Percentiles rank a stretch among this genome's conserved stretches.
Conservation (phyloP, 2,113 vertebrate genomes). For the Perca schrenkii region DNA sequence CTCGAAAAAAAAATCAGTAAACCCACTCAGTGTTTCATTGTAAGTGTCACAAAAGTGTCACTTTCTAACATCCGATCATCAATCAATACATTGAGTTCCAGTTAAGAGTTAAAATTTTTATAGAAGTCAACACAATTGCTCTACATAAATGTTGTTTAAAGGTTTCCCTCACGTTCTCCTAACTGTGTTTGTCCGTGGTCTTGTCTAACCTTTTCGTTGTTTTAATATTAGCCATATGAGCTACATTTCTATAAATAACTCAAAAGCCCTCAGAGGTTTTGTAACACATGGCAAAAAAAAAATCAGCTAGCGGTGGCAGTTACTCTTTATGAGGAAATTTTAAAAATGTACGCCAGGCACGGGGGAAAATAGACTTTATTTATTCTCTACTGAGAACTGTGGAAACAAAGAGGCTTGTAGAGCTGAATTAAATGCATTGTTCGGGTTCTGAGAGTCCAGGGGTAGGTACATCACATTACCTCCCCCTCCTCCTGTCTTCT, state of each 20-base stretch:
- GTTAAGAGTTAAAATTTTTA: not conserved
- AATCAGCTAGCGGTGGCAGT: not conserved
- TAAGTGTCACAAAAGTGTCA: not conserved
- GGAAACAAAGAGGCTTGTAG: slow-evolving; percentile 15
- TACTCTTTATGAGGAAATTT: slow-evolving; percentile 15
- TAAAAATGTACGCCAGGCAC: not conserved
- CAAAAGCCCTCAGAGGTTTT: slow-evolving; percentile 38
- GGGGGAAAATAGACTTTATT: not conserved
- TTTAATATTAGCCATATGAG: slow-evolving; percentile 37
- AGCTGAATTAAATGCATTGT: slow-evolving; percentile 44
- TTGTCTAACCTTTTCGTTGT: slow-evolving; percentile 41
- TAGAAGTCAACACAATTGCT: not conserved
- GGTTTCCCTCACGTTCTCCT: not conserved
- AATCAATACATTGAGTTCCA: not conserved
- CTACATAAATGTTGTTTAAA: not conserved
- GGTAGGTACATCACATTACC: slow-evolving; percentile 54
- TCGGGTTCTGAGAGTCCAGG: slow-evolving; percentile 34
- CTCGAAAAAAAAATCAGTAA: not conserved
- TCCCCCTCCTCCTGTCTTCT: slow-evolving; percentile 68
- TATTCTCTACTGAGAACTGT: slow-evolving; percentile 18
- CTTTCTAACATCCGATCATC: not conserved
- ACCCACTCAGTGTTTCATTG: not conserved
- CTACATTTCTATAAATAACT: slow-evolving; percentile 62
- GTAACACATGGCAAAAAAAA: slow-evolving; percentile 19
- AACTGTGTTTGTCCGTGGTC: slow-evolving; percentile 8